Evolutionary conservation across 2,888 invertebrate genomes (phyloP).

Genomic region (Mimas tiliae): DNA sequence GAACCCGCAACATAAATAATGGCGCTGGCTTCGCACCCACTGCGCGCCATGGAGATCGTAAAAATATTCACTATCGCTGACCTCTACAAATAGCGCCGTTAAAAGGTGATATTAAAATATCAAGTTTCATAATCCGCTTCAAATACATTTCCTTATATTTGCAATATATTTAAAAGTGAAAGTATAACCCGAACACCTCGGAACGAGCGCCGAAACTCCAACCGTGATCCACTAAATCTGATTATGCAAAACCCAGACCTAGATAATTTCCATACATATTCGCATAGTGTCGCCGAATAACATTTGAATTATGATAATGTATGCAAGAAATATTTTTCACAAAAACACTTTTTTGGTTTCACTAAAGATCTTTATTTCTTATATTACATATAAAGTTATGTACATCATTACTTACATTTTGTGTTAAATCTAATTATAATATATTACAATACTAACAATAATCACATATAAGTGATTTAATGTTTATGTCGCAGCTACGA

Average conservation of each 20-base stretch:
- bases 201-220: constrained; percentile 37
- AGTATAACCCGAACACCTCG: constrained; percentile 34
- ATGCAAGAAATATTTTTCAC: constrained; percentile 30
- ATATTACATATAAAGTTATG: constrained; percentile 82
- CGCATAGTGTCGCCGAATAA: constrained; percentile 30
- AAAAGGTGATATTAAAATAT: neutral
- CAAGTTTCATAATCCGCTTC: neutral
- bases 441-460: constrained; percentile 28
- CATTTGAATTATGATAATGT: constrained; percentile 39
- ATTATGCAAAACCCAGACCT: constrained; percentile 50
- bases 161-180: constrained; percentile 35
- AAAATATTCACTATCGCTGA: neutral
- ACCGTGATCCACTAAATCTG: constrained; percentile 45
- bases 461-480: constrained; percentile 6
- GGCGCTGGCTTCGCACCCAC: neutral
- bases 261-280: constrained; percentile 44
- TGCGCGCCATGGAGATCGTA: neutral
- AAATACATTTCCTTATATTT: constrained; percentile 8
- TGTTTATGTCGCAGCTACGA: constrained; percentile 10
- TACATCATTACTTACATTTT: constrained; percentile 69
- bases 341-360: constrained; percentile 56
- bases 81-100: neutral
- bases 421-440: constrained; percentile 52
- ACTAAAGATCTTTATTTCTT: constrained; percentile 81
- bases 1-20: no score